Conservation (phyloP, 2,888 invertebrate genomes). For the Drosophila anceps region DNA sequence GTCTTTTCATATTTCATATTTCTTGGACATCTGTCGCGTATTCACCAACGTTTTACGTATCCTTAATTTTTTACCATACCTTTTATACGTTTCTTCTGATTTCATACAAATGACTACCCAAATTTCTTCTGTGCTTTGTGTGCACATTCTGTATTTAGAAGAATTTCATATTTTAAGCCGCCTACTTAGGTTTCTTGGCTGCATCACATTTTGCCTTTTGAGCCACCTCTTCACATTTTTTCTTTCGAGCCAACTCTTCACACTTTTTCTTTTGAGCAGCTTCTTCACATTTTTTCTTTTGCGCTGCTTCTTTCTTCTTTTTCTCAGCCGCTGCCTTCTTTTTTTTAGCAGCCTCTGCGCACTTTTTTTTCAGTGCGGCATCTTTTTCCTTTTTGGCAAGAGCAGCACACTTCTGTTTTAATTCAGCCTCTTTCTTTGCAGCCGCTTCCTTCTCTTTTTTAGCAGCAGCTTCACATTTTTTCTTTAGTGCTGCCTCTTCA, state of each 20-base stretch:
- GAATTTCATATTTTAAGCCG: not conserved
- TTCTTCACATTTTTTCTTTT: not conserved
- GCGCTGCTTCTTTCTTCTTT: not conserved
- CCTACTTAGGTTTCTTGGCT: not conserved
- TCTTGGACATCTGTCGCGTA: not conserved
- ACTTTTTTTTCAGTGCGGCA: not conserved
- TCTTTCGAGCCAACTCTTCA: not conserved
- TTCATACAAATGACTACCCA: not conserved
- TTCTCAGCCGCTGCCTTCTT: not conserved
- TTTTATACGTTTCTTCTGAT: not conserved
- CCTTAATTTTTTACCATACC: not conserved
- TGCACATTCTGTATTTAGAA: not conserved
- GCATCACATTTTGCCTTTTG: not conserved
- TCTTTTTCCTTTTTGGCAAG: not conserved
- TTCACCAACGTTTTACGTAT: too few species aligned
- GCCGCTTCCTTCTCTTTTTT: not conserved
- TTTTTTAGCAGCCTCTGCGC: not conserved
- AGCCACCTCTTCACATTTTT: not conserved
- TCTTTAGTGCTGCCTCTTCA: not conserved
- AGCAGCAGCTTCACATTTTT: not conserved
- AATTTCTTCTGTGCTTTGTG: not conserved
- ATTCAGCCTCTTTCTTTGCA: not conserved
- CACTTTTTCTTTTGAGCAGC: not conserved
- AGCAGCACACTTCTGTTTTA: slow-evolving; percentile 2
- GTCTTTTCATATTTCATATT: not conserved